phyloP scores from a whole-genome alignment of 2,888 invertebrate genomes.

The Sceliomorpha sp. region DNA sequence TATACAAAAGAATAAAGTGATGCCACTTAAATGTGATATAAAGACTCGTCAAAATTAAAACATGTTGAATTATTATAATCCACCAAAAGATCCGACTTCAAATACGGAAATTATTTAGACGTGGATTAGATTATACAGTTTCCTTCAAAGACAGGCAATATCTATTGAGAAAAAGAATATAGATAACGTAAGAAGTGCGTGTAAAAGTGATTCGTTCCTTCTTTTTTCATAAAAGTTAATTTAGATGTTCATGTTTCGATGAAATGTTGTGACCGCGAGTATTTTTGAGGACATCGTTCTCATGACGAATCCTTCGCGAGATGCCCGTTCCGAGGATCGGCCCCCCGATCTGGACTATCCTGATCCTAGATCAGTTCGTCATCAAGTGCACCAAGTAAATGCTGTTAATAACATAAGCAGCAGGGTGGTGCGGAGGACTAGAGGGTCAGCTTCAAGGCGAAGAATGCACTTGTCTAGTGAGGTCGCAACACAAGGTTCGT shows the following conservation, averaged over 20 bases:
- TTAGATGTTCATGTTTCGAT: conserved; percentile 12
- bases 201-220: too few relatives aligned
- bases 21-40: too few relatives aligned
- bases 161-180: too few relatives aligned
- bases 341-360: conserved; percentile 74
- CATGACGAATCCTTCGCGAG: conserved; percentile 79
- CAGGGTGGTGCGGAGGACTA: conserved; percentile 64
- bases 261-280: conserved; percentile 49
- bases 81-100: too few relatives aligned
- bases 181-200: too few relatives aligned
- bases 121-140: too few relatives aligned
- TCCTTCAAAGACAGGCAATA: too few relatives aligned
- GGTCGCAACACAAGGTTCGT: conserved; percentile 83
- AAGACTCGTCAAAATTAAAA: too few relatives aligned
- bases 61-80: too few relatives aligned
- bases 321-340: conserved; percentile 76
- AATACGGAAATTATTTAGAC: too few relatives aligned
- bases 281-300: conserved; percentile 64
- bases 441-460: conserved; percentile 68
- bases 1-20: too few relatives aligned
- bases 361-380: conserved; percentile 68
- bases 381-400: conserved; percentile 62
- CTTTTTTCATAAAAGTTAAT: too few relatives aligned
- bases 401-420: conserved; percentile 20
- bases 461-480: conserved; percentile 91